phyloP scores from a whole-genome alignment of 2,113 vertebrate genomes.

The Trichomycterus rosablanca region DNA sequence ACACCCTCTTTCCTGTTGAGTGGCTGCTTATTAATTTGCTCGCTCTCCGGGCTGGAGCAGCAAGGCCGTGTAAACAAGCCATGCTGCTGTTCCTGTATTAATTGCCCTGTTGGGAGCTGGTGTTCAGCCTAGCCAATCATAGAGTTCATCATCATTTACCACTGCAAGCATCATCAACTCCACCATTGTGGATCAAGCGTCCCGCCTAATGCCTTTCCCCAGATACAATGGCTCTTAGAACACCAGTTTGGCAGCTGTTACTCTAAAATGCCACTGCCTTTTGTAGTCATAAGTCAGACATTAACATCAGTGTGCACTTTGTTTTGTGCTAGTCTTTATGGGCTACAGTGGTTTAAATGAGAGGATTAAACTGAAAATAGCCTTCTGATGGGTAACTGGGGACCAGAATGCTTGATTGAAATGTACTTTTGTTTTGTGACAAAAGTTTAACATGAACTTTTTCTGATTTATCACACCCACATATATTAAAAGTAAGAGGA shows the following conservation, averaged over 20 bases:
- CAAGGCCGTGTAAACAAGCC: conserved; percentile 39
- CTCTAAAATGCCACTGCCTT: conserved; percentile 10
- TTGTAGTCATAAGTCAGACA: too few species aligned
- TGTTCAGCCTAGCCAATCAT: conserved; percentile 32
- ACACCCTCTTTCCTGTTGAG: conserved; percentile 21
- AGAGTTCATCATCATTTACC: conserved; percentile 25
- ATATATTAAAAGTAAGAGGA: too few species aligned
- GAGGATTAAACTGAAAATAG: too few species aligned
- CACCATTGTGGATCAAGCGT: conserved; percentile 18
- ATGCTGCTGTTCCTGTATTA: conserved; percentile 33
- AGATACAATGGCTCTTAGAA: conserved; percentile 1
- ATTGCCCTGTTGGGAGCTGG: conserved; percentile 39
- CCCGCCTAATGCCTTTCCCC: conserved; percentile 35
- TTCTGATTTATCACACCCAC: too few species aligned
- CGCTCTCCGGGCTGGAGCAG: conserved; percentile 24
- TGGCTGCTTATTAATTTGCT: conserved; percentile 44
- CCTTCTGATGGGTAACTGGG: too few species aligned
- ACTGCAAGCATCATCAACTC: conserved; percentile 39
- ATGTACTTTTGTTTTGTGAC: too few species aligned
- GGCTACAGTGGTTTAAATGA: too few species aligned
- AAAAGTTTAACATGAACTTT: too few species aligned
- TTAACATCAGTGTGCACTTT: too few species aligned
- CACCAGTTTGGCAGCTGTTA: conserved; percentile 24
- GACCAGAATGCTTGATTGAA: too few species aligned
- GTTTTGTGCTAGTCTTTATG: too few species aligned